Percentiles rank a stretch among this genome's conserved stretches.
These are phyloP conservation scores for Callospermophilus lateralis DNA, from an alignment of 2,113 vertebrate genomes.

Conservation along the genomic window DNA sequence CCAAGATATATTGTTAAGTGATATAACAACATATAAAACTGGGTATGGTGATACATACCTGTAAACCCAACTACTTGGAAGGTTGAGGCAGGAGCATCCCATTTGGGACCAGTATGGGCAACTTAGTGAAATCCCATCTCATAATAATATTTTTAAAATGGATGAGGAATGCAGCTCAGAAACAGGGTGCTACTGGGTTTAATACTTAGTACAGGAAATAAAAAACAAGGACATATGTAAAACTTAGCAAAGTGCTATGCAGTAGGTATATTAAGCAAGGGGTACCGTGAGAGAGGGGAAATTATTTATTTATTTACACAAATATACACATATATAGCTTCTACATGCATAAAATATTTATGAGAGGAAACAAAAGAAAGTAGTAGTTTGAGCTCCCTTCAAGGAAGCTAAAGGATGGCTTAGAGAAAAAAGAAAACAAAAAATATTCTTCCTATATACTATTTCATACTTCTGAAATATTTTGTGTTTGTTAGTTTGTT, in stretches of 20 bases:
- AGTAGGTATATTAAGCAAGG: neutral
- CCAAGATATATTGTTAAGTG: neutral
- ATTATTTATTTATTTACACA: neutral
- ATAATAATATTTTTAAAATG: neutral
- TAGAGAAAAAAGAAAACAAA: neutral
- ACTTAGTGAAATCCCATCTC: neutral
- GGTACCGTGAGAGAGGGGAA: neutral
- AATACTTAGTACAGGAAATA: neutral
- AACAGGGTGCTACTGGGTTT: neutral
- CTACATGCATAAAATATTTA: neutral
- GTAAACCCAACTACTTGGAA: neutral
- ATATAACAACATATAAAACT: neutral
- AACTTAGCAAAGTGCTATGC: neutral
- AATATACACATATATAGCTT: neutral
- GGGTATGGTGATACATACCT: neutral
- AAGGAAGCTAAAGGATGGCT: neutral
- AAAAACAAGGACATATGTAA: neutral
- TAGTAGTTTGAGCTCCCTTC: neutral
- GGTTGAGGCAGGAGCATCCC: neutral
- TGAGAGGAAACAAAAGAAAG: slow-evolving; percentile 37
- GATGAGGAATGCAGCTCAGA: neutral
- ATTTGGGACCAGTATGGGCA: neutral
- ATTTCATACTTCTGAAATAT: neutral
- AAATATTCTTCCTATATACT: neutral
- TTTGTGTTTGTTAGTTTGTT: neutral